Evolutionary conservation across 2,113 vertebrate species (phyloP).

Genomic region (Phodopus roborovskii): DNA sequence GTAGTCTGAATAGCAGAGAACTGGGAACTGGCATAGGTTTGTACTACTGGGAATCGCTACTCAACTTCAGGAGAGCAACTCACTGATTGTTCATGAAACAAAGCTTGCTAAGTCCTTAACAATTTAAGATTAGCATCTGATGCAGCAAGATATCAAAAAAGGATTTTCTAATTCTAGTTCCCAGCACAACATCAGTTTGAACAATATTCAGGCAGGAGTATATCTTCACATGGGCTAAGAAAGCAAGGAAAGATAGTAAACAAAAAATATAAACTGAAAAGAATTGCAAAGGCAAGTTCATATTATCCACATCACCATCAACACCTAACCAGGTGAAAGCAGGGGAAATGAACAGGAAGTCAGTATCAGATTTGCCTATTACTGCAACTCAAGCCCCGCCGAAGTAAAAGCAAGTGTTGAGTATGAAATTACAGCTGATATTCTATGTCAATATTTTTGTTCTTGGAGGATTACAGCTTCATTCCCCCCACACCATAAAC

Average conservation of each 20-base stretch:
- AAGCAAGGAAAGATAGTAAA: background rate
- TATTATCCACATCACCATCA: background rate
- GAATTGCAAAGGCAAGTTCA: background rate
- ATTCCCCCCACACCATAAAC: background rate
- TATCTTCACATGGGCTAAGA: background rate
- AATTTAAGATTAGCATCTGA: background rate
- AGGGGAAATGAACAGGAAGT: background rate
- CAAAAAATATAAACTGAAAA: background rate
- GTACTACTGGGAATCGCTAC: background rate
- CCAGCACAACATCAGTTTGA: background rate
- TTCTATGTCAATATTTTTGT: background rate
- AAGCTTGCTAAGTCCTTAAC: background rate
- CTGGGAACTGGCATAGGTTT: background rate
- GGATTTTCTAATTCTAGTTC: too few relatives aligned
- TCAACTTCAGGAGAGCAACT: background rate
- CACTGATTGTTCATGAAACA: background rate
- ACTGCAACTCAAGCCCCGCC: background rate
- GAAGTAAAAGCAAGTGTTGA: background rate
- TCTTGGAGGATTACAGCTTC: background rate
- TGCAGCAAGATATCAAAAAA: background rate
- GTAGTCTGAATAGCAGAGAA: background rate
- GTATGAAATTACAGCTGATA: background rate
- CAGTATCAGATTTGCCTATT: background rate
- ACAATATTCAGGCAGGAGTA: background rate
- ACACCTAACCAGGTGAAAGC: background rate